Evolutionary conservation across 2,888 invertebrate species (phyloP), one percentile per base, ranked within the genome.

Genomic region (Nephrotoma guestfalica): DNA sequence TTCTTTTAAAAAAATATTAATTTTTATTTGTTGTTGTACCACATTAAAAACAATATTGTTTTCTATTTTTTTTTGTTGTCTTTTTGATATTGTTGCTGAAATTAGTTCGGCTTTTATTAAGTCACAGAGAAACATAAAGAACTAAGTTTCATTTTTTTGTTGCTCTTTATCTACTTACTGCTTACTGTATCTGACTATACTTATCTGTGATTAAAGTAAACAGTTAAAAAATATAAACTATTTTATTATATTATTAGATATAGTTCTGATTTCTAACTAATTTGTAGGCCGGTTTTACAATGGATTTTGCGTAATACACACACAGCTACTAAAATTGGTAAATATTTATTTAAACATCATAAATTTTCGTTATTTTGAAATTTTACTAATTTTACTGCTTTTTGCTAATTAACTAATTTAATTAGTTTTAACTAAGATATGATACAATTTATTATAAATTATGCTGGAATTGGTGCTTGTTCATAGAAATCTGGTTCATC

Each of bases 401-500:
- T 41, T 41, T 84, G 41, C 84, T 84, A 41, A 84, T 15, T 84
- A 41, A 41, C 84, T 41, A 41, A 41, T 41, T 15, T 84, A 84
- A 15, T 41, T 84, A 7, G 15, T 84, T 41, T 84, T 6, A 41
- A 41, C 84, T 84, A 41, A 42, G 84, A 84, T 84, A 84, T 84
- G 84, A 84, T 11, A 83, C 4, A 42, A n/a, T 13, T 84, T 41
- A 15, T n/a, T 41, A 5, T 41, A 5, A 41, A 9, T 92, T 94
- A 96, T 89, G 96, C 95, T 89, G 96, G 96, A 90, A 97, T 93
- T 87, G 95, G 96, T 87, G 97, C 97, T 92, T 97, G 96, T 89
- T 96, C 96, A 91, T 98, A 98, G 93, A 98, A 98, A 92, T 98
- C 98, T 7, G 97, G 97, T 90, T 98, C 98, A 90, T 97, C 96